A percentile compares a stretch with the other conserved stretches of the same genome.
These are phyloP conservation scores for Corythornis vintsioides DNA, from an alignment of 2,113 vertebrate genomes.

Conservation along the genomic window DNA sequence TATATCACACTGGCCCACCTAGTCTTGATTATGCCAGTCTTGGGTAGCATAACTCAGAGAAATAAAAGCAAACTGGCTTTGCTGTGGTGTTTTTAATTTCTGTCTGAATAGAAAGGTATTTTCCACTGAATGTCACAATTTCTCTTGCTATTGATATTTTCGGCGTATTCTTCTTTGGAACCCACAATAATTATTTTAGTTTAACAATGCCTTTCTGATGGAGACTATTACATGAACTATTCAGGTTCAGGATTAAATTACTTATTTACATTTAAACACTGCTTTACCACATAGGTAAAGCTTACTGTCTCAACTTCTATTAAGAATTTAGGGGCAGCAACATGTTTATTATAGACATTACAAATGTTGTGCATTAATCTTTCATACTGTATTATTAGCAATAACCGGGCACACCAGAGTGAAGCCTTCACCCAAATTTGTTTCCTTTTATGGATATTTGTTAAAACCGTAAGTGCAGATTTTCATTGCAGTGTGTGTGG, in stretches of 20 bases:
- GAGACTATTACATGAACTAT: background rate
- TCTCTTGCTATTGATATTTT: background rate
- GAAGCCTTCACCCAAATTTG: background rate
- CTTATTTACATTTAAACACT: background rate
- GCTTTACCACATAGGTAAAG: background rate
- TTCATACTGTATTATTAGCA: slow-evolving; percentile 15
- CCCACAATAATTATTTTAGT: background rate
- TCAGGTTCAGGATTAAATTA: background rate
- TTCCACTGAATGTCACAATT: background rate
- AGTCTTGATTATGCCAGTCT: background rate
- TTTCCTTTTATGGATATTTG: slow-evolving; percentile 37
- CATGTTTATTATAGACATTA: background rate
- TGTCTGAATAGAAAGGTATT: background rate
- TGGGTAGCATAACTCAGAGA: background rate
- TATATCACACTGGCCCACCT: background rate
- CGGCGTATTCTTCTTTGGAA: background rate
- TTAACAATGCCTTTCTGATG: background rate
- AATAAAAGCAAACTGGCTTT: background rate
- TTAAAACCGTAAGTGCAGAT: background rate
- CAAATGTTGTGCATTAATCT: background rate
- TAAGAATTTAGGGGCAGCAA: background rate
- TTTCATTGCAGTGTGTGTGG: slow-evolving; percentile 18
- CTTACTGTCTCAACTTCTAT: background rate
- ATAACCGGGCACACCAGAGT: slow-evolving; percentile 16
- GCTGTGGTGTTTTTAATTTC: background rate